These are phyloP conservation scores for Pyralis farinalis DNA, from an alignment of 2,888 invertebrate species.

Conservation along the genomic window DNA sequence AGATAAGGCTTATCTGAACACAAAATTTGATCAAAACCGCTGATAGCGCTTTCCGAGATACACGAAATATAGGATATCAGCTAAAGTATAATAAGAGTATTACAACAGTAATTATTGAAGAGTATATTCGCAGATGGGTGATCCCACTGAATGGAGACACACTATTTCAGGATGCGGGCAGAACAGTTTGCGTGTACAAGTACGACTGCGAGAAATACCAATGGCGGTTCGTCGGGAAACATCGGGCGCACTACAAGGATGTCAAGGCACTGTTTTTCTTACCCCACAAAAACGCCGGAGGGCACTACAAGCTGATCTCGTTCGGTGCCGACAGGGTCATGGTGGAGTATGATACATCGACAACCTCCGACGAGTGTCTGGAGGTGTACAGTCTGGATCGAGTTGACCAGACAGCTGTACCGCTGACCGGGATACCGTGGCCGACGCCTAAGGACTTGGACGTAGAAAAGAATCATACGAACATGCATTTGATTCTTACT, in stretches of 20 bases:
- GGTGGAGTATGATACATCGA: constrained; percentile 80
- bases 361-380: constrained; percentile 60
- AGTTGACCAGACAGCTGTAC: constrained; percentile 83
- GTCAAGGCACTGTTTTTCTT: constrained; percentile 81
- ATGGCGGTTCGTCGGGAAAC: constrained; percentile 82
- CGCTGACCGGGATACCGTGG: constrained; percentile 69
- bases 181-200: constrained; percentile 74
- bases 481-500: constrained; percentile 72
- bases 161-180: constrained; percentile 75
- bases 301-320: constrained; percentile 74
- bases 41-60: too few relatives aligned
- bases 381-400: constrained; percentile 71
- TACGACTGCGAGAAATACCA: constrained; percentile 43
- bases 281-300: constrained; percentile 43
- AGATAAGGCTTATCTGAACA: too few relatives aligned
- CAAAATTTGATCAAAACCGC: too few relatives aligned
- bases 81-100: too few relatives aligned
- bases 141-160: too few relatives aligned
- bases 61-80: too few relatives aligned
- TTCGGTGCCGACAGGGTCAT: constrained; percentile 81
- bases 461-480: constrained; percentile 31
- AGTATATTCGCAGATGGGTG: too few relatives aligned
- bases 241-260: constrained; percentile 81
- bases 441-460: constrained; percentile 40
- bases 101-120: too few relatives aligned